Evolutionary conservation across 2,888 invertebrate genomes (phyloP), one percentile per base, ranked within the genome.

Genomic region (Masnerella sp.): DNA sequence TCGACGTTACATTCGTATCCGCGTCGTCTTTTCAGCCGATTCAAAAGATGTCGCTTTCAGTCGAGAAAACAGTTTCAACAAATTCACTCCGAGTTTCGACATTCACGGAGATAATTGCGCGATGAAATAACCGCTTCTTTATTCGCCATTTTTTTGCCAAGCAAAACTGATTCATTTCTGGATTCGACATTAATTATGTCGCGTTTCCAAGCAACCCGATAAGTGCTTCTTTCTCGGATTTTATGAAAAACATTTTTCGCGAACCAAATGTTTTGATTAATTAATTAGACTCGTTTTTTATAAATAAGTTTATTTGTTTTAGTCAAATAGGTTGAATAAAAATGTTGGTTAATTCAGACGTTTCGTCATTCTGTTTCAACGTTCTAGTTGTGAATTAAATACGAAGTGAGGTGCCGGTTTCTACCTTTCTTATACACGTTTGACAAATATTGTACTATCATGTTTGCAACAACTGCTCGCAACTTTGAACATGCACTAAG

Each of bases 11-110:
- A 42, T 61, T 54, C 47, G 45, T 49, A 38, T n/a, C n/a, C 36
- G 38, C 30, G 30, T n/a, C 38, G 34, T 54, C 62, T 73, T 74
- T 71, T 67, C 54, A 71, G 22, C 51, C 47, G 38, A 61, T 74
- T 65, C 65, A 69, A 70, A 74, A 65, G 64, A 70, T 56, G 65
- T 74, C 65, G 43, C 69, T 74, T 65, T 64, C 54, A 68, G 34
- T 40, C 52, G 42, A 40, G 43, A 45, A 70, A 64, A 52, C 40
- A 43, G 49, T 45, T 71, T 65, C 45, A 65, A 71, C 54, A 51
- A 73, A 62, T 68, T 67, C 51, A 64, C 45, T 52, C 43, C 45
- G 47, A 61, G 54, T 25, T 43, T 7, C 42, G 3, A 56, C 42
- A 69, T 74, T 74, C 65, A 64, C 49, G 30, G 51, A 64, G 59